Percentiles rank a stretch among this genome's conserved stretches.
phyloP scores from a whole-genome alignment of 2,888 invertebrate genomes.

The Bimastos eiseni region DNA sequence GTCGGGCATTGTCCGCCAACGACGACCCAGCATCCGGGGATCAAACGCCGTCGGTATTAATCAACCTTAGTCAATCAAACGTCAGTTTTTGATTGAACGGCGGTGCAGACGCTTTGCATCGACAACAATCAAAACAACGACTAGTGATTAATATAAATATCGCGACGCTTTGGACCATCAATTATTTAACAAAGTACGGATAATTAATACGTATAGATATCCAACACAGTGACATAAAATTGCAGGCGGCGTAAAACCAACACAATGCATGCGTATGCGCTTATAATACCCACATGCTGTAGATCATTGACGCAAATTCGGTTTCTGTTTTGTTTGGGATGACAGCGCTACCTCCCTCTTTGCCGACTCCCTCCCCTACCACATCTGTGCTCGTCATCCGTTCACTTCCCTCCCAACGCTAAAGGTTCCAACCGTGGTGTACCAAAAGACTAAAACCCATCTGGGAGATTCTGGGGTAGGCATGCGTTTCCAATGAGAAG shows the following conservation, averaged over 20 bases:
- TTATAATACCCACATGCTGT: too few relatives aligned
- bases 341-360: too few relatives aligned
- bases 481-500: too few relatives aligned
- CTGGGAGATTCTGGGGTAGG: too few relatives aligned
- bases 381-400: neutral
- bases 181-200: neutral
- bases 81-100: neutral
- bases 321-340: neutral
- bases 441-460: neutral
- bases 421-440: neutral
- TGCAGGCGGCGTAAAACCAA: neutral
- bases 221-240: neutral
- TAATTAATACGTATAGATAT: neutral
- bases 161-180: neutral
- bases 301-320: neutral
- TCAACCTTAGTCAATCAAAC: constrained; percentile 5
- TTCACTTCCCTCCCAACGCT: neutral
- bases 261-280: neutral
- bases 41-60: neutral
- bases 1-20: neutral
- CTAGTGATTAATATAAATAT: neutral
- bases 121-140: neutral
- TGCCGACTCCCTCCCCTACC: too few relatives aligned
- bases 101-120: neutral
- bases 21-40: neutral